Conservation (phyloP, 1,140 invertebrate genomes). For the Cataglyphis hispanica region DNA sequence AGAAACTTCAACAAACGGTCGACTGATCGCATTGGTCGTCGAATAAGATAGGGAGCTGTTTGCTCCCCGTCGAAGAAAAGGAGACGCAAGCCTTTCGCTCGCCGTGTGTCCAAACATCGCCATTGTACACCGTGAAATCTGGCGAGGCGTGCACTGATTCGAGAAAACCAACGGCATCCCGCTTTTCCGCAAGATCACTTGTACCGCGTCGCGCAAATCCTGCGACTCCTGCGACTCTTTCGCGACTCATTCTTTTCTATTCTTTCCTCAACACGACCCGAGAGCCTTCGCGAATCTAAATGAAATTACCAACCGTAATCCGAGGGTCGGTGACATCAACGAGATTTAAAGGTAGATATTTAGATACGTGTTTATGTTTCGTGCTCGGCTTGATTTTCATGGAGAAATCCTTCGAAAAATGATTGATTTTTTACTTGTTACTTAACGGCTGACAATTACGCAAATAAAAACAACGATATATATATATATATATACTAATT, state of each 20-base stretch:
- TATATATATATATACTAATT: no score
- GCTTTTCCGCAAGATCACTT: slow-evolving; percentile 61
- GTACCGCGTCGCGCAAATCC: slow-evolving; percentile 42
- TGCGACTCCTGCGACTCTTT: slow-evolving; percentile 51
- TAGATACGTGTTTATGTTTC: slow-evolving; percentile 8
- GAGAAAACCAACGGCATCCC: slow-evolving; percentile 32
- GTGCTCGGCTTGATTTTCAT: slow-evolving; percentile 12
- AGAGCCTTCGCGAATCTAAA: slow-evolving; percentile 36
- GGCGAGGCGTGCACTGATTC: slow-evolving; percentile 67
- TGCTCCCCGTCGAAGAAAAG: slow-evolving; percentile 57
- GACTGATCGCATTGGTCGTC: slow-evolving; percentile 55
- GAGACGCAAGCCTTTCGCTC: slow-evolving; percentile 74
- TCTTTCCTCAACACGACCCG: background rate
- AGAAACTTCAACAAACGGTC: slow-evolving; percentile 33
- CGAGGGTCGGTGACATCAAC: slow-evolving; percentile 36
- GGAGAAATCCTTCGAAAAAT: background rate
- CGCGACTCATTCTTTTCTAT: slow-evolving; percentile 37
- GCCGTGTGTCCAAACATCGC: slow-evolving; percentile 75
- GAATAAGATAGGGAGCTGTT: slow-evolving; percentile 71
- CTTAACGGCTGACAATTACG: background rate
- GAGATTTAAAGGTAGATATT: slow-evolving; percentile 35
- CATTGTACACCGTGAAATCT: slow-evolving; percentile 65
- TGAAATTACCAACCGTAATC: slow-evolving; percentile 61
- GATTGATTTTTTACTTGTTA: background rate
- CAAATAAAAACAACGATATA: no score